Evolutionary conservation across 2,888 invertebrate species (phyloP), one percentile per base, ranked within the genome.

Genomic region (Branchipolynoe longqiensis): DNA sequence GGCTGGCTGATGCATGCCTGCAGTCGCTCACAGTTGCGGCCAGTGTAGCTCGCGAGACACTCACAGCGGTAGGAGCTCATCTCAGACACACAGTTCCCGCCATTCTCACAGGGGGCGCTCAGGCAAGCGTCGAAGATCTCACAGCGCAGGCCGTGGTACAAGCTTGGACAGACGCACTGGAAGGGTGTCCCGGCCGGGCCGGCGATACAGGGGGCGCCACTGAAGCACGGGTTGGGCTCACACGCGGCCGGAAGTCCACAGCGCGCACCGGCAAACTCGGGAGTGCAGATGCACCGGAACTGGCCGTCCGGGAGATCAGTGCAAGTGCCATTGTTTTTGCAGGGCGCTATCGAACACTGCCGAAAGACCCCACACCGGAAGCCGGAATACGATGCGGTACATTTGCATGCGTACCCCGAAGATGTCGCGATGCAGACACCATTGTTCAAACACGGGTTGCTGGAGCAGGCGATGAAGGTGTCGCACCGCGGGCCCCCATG

Each of bases 221-320:
- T 90, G 41, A 82, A 36, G 85, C 92, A 92, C 0, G 89, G 88
- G 58, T 82, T 87, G 28, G 84, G 85, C 28, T 85, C 73, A 86
- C 92, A 92, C 6, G 88, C 89, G 18, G 90, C 85, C 25, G 84
- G 69, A 6, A 78, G 81, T 64, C 92, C 89, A 85, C 92, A 92
- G 36, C 85, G 87, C 22, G 85, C 33, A 12, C 92, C 92, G 0
- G 88, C 89, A 83, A 88, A 92, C 25, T 84, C 81, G 6, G 82
- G 58, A 25, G 54, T 40, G 83, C 87, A 87, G 4, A 58, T 18
- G 82, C 87, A 87, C 2, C 59, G 31, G 41, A 58, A 87, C 58
- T 28, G 36, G 12, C 56, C 64, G n/a, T 33, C 41, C 28, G n/a
- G 36, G 2, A 41, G 48, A 25, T 89, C 87, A 3, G 41, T 78